Evolutionary conservation across 1,140 invertebrate species (phyloP).

Genomic region (Dendroctonus ponderosae): DNA sequence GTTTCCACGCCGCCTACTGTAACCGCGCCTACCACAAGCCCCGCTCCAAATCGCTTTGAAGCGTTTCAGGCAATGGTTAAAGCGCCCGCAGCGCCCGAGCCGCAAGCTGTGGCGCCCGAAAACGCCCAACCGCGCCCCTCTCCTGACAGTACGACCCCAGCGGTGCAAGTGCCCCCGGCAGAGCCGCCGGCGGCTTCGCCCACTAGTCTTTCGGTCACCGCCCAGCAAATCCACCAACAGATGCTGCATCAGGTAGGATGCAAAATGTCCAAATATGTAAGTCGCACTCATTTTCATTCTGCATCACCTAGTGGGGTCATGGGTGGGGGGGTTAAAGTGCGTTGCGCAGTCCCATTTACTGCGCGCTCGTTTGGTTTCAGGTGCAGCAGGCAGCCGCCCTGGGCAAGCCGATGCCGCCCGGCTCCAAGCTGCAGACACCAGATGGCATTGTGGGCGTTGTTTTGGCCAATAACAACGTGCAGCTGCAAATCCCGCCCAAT

Average conservation of each 20-base stretch:
- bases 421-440: slow-evolving; percentile 59
- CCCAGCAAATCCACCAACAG: slow-evolving; percentile 50
- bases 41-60: background rate
- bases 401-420: slow-evolving; percentile 60
- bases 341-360: no score
- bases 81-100: slow-evolving; percentile 1
- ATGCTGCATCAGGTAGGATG: slow-evolving; percentile 49
- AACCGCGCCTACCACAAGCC: slow-evolving; percentile 2
- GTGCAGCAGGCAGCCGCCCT: slow-evolving; percentile 62
- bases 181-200: slow-evolving; percentile 20
- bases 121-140: background rate
- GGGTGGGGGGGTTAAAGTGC: no score
- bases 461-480: slow-evolving; percentile 62
- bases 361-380: slow-evolving; percentile 38
- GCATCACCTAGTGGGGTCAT: background rate
- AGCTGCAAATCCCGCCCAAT: slow-evolving; percentile 59
- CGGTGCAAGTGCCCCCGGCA: slow-evolving; percentile 5
- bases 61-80: no score
- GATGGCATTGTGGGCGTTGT: slow-evolving; percentile 67
- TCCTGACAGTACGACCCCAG: slow-evolving; percentile 16
- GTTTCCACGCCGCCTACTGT: background rate
- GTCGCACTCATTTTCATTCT: slow-evolving; percentile 28
- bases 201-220: slow-evolving; percentile 18
- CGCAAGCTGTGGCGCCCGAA: background rate
- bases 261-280: slow-evolving; percentile 32